These are phyloP conservation scores for Hemistola chrysoprasaria DNA, from an alignment of 2,888 invertebrate species.

Conservation along the genomic window DNA sequence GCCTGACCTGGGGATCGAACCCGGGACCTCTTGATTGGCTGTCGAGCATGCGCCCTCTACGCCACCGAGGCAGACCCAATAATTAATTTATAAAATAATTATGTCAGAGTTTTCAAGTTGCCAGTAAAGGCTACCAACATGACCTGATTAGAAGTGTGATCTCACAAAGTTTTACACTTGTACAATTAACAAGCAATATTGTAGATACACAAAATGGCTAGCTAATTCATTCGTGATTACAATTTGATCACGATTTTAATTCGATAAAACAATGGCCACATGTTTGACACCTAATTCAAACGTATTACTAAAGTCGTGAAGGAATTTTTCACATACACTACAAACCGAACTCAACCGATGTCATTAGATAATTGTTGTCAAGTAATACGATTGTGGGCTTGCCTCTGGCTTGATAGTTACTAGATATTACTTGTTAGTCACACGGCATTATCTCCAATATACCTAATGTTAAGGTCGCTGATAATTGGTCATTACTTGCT, in stretches of 20 bases:
- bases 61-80: no score
- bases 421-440: conserved; percentile 35
- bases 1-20: no score
- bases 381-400: conserved; percentile 29
- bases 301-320: conserved; percentile 15
- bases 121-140: no score
- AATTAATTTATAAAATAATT: no score
- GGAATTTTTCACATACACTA: conserved; percentile 11
- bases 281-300: conserved; percentile 12
- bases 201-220: not conserved
- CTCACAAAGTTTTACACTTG: not conserved
- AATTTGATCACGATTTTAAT: conserved; percentile 15
- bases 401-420: conserved; percentile 5
- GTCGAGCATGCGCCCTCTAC: no score
- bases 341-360: conserved; percentile 7
- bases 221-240: not conserved
- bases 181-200: not conserved
- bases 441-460: conserved; percentile 32
- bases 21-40: no score
- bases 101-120: no score
- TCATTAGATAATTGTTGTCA: conserved; percentile 17
- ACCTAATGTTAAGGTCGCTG: conserved; percentile 20
- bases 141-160: no score
- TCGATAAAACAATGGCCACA: conserved; percentile 12
- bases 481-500: conserved; percentile 20